A percentile compares a stretch with the other conserved stretches of the same genome.
Evolutionary conservation across 2,113 vertebrate species (phyloP).

Genomic region (Marcusenius ussheri): DNA sequence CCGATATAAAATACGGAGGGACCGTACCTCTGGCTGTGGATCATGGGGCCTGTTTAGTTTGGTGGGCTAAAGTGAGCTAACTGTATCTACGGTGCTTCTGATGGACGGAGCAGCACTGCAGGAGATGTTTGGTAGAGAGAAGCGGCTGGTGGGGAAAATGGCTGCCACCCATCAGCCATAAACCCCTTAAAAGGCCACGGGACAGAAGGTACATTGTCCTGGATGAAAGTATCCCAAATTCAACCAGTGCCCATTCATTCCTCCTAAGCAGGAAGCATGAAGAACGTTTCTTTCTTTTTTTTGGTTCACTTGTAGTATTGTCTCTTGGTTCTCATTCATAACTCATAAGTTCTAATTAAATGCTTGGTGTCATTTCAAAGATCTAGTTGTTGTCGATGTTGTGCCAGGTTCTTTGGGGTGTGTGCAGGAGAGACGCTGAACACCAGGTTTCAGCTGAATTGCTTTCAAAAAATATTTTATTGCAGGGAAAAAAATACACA

Average conservation of each 20-base stretch:
- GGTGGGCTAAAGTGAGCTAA: neutral
- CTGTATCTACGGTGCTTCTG: neutral
- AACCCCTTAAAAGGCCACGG: neutral
- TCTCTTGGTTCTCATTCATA: neutral
- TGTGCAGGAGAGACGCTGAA: neutral
- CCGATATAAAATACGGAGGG: neutral
- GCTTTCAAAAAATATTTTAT: neutral
- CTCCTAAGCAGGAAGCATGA: neutral
- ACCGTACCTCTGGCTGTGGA: neutral
- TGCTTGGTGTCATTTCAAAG: neutral
- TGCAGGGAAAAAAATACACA: neutral
- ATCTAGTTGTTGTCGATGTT: neutral
- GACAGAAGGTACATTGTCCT: neutral
- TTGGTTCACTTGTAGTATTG: neutral
- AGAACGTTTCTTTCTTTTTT: neutral
- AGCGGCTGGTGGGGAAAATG: neutral
- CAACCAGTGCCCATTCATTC: neutral
- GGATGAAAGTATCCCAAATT: neutral
- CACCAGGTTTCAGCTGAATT: neutral
- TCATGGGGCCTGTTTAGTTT: neutral
- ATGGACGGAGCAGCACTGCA: neutral
- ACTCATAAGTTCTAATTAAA: neutral
- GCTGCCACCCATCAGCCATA: neutral
- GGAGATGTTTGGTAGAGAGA: neutral
- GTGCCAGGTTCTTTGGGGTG: neutral